Percentiles rank a stretch among this genome's conserved stretches.
Conservation (phyloP, 2,113 vertebrate species). For the Xiphias gladius region DNA sequence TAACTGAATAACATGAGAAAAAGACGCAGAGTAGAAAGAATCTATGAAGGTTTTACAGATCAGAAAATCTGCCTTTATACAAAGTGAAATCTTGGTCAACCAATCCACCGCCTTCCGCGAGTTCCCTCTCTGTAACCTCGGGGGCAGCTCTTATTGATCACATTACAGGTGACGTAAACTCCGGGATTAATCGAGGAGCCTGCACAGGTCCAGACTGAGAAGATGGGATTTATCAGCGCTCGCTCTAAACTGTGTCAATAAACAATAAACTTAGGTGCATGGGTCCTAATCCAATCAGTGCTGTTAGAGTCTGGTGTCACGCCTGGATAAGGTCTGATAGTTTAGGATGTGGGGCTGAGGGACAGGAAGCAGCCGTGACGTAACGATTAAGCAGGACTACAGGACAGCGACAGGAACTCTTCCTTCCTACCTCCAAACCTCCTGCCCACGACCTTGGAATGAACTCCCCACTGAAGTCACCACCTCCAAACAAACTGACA, state of each 20-base stretch:
- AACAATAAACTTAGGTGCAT: background rate
- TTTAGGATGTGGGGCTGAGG: background rate
- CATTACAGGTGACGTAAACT: background rate
- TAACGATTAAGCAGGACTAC: background rate
- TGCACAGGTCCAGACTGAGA: background rate
- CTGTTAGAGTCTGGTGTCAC: background rate
- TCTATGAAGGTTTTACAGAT: no score
- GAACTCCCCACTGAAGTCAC: background rate
- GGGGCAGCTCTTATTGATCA: background rate
- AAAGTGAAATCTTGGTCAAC: background rate
- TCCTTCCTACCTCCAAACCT: no score
- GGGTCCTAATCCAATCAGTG: constrained; percentile 39
- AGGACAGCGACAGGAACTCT: no score
- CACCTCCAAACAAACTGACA: background rate
- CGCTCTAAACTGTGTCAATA: background rate
- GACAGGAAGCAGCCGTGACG: background rate
- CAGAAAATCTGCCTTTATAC: background rate
- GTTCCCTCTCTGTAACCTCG: background rate
- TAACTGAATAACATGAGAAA: no score
- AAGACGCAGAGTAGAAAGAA: background rate
- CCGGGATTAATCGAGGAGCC: background rate
- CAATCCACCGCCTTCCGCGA: background rate
- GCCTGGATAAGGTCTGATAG: background rate
- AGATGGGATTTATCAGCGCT: background rate
- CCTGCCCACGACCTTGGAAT: no score